These are phyloP conservation scores for Grantiella picta DNA, from an alignment of 2,113 vertebrate species.

Conservation along the genomic window DNA sequence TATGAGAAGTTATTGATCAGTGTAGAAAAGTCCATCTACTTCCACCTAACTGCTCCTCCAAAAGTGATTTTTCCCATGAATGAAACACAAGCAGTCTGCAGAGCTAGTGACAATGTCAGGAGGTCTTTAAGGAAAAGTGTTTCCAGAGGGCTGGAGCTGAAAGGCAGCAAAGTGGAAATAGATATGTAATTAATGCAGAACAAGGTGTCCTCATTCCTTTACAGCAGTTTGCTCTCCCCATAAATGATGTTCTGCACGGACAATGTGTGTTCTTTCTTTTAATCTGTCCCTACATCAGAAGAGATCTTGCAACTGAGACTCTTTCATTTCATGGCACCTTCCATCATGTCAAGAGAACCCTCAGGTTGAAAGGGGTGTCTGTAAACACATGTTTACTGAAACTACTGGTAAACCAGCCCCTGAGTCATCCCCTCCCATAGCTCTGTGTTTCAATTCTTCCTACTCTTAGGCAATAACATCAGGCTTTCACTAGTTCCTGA, in stretches of 20 bases:
- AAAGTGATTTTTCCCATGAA: background rate
- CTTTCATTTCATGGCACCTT: background rate
- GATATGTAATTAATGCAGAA: background rate
- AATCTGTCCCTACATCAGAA: background rate
- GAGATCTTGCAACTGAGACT: slow-evolving; percentile 3
- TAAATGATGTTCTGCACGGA: background rate
- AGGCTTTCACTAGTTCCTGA: background rate
- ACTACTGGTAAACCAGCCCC: background rate
- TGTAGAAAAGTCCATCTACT: slow-evolving; percentile 6
- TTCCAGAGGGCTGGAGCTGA: background rate
- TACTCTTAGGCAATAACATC: background rate
- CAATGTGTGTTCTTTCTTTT: background rate
- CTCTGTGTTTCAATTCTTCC: background rate
- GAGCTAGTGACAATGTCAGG: slow-evolving; percentile 7
- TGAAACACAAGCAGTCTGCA: background rate
- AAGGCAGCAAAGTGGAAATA: background rate
- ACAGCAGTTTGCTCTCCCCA: background rate
- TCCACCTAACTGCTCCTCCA: slow-evolving; percentile 15
- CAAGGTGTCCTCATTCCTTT: slow-evolving; percentile 4
- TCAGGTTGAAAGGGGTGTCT: slow-evolving; percentile 1
- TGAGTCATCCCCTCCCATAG: background rate
- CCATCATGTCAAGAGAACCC: background rate
- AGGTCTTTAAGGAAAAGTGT: slow-evolving; percentile 24
- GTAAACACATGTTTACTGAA: slow-evolving; percentile 27
- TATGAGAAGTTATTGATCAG: background rate